These are phyloP conservation scores for Zophobas morio DNA, from an alignment of 1,140 invertebrate species.

Conservation along the genomic window DNA sequence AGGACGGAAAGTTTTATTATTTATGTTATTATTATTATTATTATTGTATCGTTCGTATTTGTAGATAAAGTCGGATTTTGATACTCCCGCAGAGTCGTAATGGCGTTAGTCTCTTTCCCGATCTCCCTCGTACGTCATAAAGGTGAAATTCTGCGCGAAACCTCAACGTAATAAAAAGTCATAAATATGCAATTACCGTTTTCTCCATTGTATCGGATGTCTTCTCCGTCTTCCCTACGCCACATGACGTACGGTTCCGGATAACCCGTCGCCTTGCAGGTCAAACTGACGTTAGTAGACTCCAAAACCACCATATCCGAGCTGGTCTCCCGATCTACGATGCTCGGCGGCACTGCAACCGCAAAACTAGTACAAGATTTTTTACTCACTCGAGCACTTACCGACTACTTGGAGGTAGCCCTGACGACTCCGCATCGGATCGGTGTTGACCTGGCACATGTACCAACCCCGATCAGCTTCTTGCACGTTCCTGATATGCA, in stretches of 20 bases:
- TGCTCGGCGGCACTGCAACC: slow-evolving; percentile 83
- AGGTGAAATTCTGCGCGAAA: slow-evolving; percentile 38
- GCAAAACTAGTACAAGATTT: slow-evolving; percentile 21
- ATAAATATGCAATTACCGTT: slow-evolving; percentile 57
- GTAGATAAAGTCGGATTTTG: too few species aligned
- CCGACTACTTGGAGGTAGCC: slow-evolving; percentile 92
- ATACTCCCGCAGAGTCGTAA: too few species aligned
- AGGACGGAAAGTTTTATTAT: too few species aligned
- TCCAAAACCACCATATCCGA: slow-evolving; percentile 92
- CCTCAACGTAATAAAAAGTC: slow-evolving; percentile 49
- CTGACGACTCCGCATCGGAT: slow-evolving; percentile 87
- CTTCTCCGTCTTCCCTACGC: slow-evolving; percentile 89
- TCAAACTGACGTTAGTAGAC: slow-evolving; percentile 88
- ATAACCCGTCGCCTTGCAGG: slow-evolving; percentile 90
- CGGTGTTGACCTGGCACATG: slow-evolving; percentile 89
- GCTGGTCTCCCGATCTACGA: slow-evolving; percentile 87
- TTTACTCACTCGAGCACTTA: slow-evolving; percentile 69
- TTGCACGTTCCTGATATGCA: slow-evolving; percentile 87
- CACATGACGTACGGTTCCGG: slow-evolving; percentile 93
- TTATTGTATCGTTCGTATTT: too few species aligned
- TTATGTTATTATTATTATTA: too few species aligned
- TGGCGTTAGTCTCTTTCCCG: too few species aligned
- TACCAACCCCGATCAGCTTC: slow-evolving; percentile 88
- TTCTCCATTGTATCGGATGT: slow-evolving; percentile 80
- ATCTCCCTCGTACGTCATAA: not conserved